Percentiles rank a stretch among this genome's conserved stretches.
phyloP scores from a whole-genome alignment of 1,140 invertebrate species.

The Rhopalosiphum maidis region DNA sequence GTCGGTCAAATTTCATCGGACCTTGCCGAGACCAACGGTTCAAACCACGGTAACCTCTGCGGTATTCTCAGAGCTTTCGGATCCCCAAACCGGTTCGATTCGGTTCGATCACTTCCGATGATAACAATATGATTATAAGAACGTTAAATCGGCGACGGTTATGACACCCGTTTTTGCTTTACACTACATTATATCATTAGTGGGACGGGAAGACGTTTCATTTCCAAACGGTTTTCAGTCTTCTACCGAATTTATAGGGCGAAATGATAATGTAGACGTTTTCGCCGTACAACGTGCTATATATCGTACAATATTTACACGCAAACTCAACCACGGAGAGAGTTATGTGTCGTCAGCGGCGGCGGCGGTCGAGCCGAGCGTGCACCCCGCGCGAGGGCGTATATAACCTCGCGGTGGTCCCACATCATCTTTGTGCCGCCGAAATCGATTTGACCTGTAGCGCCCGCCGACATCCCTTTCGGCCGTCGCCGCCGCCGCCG shows the following conservation, averaged over 20 bases:
- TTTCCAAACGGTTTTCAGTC: not conserved
- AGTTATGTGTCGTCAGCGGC: not conserved
- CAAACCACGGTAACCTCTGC: no score
- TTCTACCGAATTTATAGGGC: not conserved
- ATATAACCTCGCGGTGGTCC: constrained; percentile 34
- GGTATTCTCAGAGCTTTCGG: not conserved
- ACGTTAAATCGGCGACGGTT: not conserved
- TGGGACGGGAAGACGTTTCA: no score
- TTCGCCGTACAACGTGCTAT: not conserved
- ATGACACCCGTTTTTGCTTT: not conserved
- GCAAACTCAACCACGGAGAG: not conserved
- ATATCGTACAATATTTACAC: not conserved
- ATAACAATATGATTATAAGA: not conserved
- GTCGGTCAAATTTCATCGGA: no score
- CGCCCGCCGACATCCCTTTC: constrained; percentile 22
- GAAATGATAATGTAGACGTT: not conserved
- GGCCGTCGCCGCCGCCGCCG: not conserved
- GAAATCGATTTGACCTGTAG: constrained; percentile 58
- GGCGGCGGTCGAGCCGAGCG: not conserved
- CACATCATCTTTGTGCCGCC: constrained; percentile 42
- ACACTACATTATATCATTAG: not conserved
- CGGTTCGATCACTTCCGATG: not conserved
- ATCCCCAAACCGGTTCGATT: not conserved
- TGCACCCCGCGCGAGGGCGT: constrained; percentile 31
- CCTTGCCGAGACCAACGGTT: not conserved